Percentiles rank a stretch among this genome's conserved stretches.
Conservation (phyloP, 2,888 invertebrate genomes). For the Mantis religiosa region DNA sequence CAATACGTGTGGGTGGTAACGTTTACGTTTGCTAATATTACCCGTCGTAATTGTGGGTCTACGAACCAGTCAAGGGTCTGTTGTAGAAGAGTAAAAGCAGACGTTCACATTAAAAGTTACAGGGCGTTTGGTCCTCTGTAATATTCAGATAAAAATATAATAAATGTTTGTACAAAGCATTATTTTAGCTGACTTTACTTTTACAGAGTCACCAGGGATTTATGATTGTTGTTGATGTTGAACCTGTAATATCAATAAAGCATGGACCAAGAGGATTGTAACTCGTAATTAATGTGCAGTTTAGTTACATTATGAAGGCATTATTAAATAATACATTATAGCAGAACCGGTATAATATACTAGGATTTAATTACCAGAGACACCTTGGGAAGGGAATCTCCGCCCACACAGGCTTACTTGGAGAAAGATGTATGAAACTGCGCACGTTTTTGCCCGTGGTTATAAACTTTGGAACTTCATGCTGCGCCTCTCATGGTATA, state of each 20-base stretch:
- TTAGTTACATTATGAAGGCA: background rate
- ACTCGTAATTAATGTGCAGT: background rate
- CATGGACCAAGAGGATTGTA: background rate
- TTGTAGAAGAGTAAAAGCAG: background rate
- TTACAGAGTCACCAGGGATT: background rate
- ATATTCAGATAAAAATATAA: background rate
- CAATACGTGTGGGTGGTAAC: no score
- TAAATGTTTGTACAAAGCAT: background rate
- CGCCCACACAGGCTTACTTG: background rate
- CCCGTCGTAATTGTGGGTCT: no score
- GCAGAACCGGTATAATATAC: background rate
- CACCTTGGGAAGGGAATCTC: background rate
- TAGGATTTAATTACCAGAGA: background rate
- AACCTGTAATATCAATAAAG: background rate
- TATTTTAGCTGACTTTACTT: background rate
- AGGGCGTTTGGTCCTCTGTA: background rate
- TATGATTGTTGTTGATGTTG: background rate
- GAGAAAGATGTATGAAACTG: background rate
- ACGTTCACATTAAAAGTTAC: background rate
- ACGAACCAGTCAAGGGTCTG: no score
- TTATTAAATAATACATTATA: background rate
- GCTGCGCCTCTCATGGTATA: background rate
- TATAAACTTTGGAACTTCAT: background rate
- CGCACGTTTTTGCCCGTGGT: background rate
- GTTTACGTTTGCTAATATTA: no score